Percentiles rank a stretch among this genome's conserved stretches.
Evolutionary conservation across 2,888 invertebrate species (phyloP).

Genomic region (Dicycla oo): DNA sequence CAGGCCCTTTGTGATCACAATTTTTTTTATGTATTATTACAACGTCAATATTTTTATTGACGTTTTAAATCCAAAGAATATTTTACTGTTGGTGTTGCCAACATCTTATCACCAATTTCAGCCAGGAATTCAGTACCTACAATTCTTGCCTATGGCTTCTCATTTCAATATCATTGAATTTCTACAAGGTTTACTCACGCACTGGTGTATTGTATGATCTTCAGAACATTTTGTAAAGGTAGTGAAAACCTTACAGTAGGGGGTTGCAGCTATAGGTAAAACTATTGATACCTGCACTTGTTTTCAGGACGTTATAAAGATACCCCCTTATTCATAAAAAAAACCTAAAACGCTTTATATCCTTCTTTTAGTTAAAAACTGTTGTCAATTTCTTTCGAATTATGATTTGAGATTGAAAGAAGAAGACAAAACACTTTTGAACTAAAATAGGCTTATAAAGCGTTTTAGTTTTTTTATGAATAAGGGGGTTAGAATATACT

Average conservation of each 20-base stretch:
- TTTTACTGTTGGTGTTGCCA: not conserved
- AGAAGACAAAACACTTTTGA: too few relatives aligned
- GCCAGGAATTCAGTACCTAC: not conserved
- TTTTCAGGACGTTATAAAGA: slow-evolving; percentile 3
- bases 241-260: not conserved
- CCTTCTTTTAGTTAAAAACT: too few relatives aligned
- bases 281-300: not conserved
- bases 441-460: too few relatives aligned
- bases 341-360: too few relatives aligned
- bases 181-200: not conserved
- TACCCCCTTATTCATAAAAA: too few relatives aligned
- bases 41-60: too few relatives aligned
- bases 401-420: too few relatives aligned
- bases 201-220: too few relatives aligned
- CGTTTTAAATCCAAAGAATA: not conserved
- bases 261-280: not conserved
- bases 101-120: not conserved
- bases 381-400: too few relatives aligned
- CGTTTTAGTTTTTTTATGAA: too few relatives aligned
- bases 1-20: not conserved
- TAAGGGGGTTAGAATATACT: not conserved
- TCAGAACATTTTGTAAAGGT: not conserved
- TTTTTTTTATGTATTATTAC: too few relatives aligned
- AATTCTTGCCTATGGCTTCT: not conserved
- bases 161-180: not conserved